Percentiles rank a stretch among this genome's conserved stretches.
Evolutionary conservation across 2,888 invertebrate species (phyloP).

Genomic region (Acanthosepion esculentum): DNA sequence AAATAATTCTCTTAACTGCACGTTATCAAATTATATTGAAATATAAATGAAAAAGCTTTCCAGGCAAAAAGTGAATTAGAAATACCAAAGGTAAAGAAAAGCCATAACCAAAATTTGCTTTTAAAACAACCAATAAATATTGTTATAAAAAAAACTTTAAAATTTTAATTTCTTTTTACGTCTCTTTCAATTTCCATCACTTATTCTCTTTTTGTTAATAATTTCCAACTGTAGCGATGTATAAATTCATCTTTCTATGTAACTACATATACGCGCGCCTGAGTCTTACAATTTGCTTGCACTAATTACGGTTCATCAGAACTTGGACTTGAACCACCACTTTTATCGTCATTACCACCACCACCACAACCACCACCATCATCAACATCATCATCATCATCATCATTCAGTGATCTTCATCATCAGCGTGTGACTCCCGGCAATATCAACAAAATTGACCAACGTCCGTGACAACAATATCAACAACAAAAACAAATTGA

Average conservation of each 20-base stretch:
- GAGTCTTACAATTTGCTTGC: neutral
- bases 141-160: too few relatives aligned
- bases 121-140: too few relatives aligned
- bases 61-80: neutral
- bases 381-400: neutral
- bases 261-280: neutral
- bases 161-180: neutral
- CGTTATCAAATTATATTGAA: neutral
- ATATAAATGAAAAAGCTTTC: neutral
- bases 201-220: neutral
- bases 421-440: neutral
- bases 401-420: neutral
- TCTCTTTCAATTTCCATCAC: neutral
- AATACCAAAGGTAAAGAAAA: neutral
- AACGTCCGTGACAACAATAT: neutral
- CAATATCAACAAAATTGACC: neutral
- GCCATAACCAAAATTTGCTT: too few relatives aligned
- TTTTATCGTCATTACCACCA: neutral
- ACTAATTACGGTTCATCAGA: neutral
- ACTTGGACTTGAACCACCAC: neutral
- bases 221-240: neutral
- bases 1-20: neutral
- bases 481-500: neutral
- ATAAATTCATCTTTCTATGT: neutral
- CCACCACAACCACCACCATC: neutral